Evolutionary conservation across 2,888 invertebrate species (phyloP).

Genomic region (Heliconius hortense): DNA sequence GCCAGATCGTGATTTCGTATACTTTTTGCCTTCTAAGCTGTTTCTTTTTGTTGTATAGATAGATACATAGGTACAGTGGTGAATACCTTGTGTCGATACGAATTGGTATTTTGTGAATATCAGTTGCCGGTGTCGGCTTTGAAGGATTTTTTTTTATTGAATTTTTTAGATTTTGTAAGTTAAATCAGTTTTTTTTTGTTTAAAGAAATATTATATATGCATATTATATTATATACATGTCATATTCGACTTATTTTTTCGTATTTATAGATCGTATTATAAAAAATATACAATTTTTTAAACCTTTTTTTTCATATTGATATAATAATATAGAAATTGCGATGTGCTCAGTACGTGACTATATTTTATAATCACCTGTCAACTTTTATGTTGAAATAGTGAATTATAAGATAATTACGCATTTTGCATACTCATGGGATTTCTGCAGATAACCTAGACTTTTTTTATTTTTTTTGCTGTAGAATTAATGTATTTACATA

Average conservation of each 20-base stretch:
- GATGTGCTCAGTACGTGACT: slow-evolving; percentile 6
- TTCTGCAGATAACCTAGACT: slow-evolving; percentile 16
- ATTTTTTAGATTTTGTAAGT: slow-evolving; percentile 4
- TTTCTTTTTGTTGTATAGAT: slow-evolving; percentile 12
- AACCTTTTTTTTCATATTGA: neutral
- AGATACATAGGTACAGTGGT: neutral
- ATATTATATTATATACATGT: too few relatives aligned
- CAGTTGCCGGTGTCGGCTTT: neutral
- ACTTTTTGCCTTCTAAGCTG: slow-evolving; percentile 6
- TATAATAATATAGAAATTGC: slow-evolving; percentile 4
- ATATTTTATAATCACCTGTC: slow-evolving; percentile 26
- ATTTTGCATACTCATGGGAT: slow-evolving; percentile 26
- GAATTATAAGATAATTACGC: slow-evolving; percentile 30
- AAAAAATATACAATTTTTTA: neutral
- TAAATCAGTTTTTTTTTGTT: neutral
- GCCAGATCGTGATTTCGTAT: slow-evolving; percentile 33
- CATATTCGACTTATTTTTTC: neutral
- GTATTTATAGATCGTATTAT: neutral
- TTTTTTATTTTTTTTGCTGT: slow-evolving; percentile 5
- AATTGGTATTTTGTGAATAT: neutral
- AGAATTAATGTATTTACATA: neutral
- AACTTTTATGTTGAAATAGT: slow-evolving; percentile 29
- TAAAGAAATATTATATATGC: neutral
- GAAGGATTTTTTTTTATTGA: neutral
- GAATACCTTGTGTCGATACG: slow-evolving; percentile 28